Percentiles rank a stretch among this genome's conserved stretches.
Evolutionary conservation across 53 echinoderm and acorn worm genomes (phyloP).

Genomic region (Apostichopus leukothele): DNA sequence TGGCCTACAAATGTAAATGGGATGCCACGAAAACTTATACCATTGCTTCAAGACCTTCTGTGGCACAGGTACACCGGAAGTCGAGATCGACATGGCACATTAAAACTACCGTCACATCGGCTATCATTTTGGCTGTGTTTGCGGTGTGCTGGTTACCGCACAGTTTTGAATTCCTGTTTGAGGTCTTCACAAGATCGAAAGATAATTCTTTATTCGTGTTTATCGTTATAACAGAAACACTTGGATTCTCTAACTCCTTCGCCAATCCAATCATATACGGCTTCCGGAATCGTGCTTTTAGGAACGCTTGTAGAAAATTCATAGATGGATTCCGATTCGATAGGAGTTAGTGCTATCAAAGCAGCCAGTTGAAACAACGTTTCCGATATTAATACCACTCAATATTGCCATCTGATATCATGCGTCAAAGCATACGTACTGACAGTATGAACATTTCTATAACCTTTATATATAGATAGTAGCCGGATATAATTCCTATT

Average conservation of each 20-base stretch:
- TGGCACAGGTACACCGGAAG: not conserved
- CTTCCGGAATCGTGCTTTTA: constrained; percentile 1
- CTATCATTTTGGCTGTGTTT: constrained; percentile 25
- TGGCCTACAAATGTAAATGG: constrained; percentile 23
- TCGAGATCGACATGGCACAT: constrained; percentile 23
- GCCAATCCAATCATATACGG: constrained; percentile 30
- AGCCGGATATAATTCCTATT: no score
- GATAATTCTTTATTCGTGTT: not conserved
- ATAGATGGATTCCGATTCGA: not conserved
- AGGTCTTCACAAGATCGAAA: not conserved
- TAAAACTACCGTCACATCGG: constrained; percentile 12
- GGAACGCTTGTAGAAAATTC: not conserved
- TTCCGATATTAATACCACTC: no score
- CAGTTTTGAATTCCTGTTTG: constrained; percentile 32
- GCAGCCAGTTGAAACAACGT: no score
- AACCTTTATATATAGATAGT: no score
- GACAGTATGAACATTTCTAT: no score
- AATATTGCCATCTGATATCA: no score
- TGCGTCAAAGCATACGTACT: no score
- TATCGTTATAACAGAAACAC: constrained; percentile 8
- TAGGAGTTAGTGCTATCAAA: no score
- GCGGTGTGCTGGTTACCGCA: constrained; percentile 19
- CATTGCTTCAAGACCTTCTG: not conserved
- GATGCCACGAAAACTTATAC: not conserved
- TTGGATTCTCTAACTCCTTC: constrained; percentile 11